Conservation (phyloP, 2,797 vertebrate genomes). For the Acipenser oxyrinchus region DNA sequence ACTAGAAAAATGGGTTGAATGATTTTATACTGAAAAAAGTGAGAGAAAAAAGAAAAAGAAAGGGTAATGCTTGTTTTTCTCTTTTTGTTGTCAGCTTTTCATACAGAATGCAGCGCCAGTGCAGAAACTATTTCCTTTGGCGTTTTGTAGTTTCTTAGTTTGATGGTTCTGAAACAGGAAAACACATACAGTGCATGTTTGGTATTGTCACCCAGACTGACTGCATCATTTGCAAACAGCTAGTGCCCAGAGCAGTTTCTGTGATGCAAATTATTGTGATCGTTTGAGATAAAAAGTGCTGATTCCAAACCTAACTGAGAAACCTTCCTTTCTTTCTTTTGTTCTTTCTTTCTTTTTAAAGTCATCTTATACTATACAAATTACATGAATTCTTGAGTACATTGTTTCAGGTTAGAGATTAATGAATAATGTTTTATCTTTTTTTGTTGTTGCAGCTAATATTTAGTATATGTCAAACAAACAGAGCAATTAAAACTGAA, state of each 20-base stretch:
- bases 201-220: slow-evolving; percentile 31
- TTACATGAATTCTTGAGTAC: too few relatives aligned
- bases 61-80: not conserved
- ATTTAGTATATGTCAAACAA: slow-evolving; percentile 33
- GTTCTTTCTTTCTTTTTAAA: slow-evolving; percentile 16
- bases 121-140: slow-evolving; percentile 31
- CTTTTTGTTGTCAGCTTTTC: slow-evolving; percentile 30
- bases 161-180: slow-evolving; percentile 20
- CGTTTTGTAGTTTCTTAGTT: slow-evolving; percentile 31
- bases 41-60: too few relatives aligned
- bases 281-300: slow-evolving; percentile 39
- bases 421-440: slow-evolving; percentile 17
- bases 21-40: slow-evolving; percentile 28
- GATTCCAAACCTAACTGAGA: slow-evolving; percentile 41
- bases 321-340: slow-evolving; percentile 38
- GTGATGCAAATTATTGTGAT: slow-evolving; percentile 45
- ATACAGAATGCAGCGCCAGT: slow-evolving; percentile 19
- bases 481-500: slow-evolving; percentile 4
- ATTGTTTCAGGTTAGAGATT: not conserved
- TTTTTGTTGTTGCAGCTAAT: slow-evolving; percentile 39
- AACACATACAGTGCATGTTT: not conserved
- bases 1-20: slow-evolving; percentile 31
- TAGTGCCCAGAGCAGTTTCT: slow-evolving; percentile 24
- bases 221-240: slow-evolving; percentile 41
- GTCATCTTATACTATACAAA: too few relatives aligned